Base-by-base conservation (phyloP, 2,113 vertebrate species). In the Hymenochirus boettgeri region DNA sequence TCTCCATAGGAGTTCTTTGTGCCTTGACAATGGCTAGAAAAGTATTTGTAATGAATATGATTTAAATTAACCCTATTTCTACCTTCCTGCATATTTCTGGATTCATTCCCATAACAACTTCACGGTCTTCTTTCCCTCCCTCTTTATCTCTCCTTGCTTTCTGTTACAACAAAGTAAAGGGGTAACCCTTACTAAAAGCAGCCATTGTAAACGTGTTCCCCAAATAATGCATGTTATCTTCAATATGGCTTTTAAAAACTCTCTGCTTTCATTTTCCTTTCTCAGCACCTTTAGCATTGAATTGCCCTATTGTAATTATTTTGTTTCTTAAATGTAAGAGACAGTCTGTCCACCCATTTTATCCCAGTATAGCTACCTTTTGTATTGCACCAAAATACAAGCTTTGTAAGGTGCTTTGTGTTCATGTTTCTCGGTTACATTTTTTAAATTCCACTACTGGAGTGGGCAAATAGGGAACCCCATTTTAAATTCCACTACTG, bases 171-270 rank as follows among this genome's bases (percentile, higher is more conserved):
- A 31, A 54, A 5, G 19, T 3, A 35, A 18, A 62, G 53, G 23
- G 17, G 37, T 27, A 21, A 23, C 17, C 7, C n/a, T 10, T 27
- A 12, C 24, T 25, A 27, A 17, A 54, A 27, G 31, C 35, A 21
- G 18, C 21, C 33, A n/a, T 18, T 26, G n/a, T 24, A 42, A 51
- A 27, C 47, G 23, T 62, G 31, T 12, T 25, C 9, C 33, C 26
- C 31, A 25, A 24, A 42, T 33, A 52, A 53, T 27, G 60, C 33
- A 27, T 21, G 37, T 39, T 62, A 17, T 66, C 45, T 26, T 57
- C 22, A 39, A 19, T 66, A 66, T 66, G 63, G 63, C 63, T 42
- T 66, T 58, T n/a, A 13, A 47, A 56, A 35, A 46, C 3, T 13
- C 24, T 48, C 25, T 33, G 46, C 19, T 8, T 17, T 19, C 7